Conservation (phyloP, 2,888 invertebrate species). For the Falcaria lacertinaria region DNA sequence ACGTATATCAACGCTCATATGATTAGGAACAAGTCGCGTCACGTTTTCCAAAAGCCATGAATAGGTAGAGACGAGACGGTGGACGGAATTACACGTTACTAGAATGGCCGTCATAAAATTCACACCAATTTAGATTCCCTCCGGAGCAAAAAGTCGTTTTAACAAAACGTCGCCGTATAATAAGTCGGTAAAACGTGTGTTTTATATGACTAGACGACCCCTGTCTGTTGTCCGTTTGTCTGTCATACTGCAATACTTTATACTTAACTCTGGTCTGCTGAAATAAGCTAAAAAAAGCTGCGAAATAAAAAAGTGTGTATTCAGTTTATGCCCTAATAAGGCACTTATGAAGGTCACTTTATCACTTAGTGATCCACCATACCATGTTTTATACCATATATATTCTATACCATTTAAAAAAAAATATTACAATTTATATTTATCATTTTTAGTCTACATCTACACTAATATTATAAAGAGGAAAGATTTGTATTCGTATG, state of each 20-base stretch:
- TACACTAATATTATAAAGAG: too few relatives aligned
- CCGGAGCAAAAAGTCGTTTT: conserved; percentile 42
- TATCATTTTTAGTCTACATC: too few relatives aligned
- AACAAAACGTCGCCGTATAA: conserved; percentile 57
- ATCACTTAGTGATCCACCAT: too few relatives aligned
- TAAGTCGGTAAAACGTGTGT: conserved; percentile 60
- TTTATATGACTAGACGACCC: conserved; percentile 49
- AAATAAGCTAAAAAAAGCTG: too few relatives aligned
- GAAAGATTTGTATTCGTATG: too few relatives aligned
- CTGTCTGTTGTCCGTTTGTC: conserved; percentile 24
- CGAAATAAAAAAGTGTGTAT: too few relatives aligned
- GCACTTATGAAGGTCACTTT: too few relatives aligned
- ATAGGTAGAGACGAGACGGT: conserved; percentile 18
- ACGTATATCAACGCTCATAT: conserved; percentile 5
- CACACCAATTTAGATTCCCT: conserved; percentile 64
- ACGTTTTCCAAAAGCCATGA: conserved; percentile 15
- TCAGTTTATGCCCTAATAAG: too few relatives aligned
- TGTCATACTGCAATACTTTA: conserved; percentile 16
- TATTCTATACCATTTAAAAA: too few relatives aligned
- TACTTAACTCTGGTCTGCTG: not conserved
- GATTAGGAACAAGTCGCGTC: conserved; percentile 3
- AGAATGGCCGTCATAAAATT: conserved; percentile 57
- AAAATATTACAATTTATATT: too few relatives aligned
- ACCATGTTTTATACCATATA: too few relatives aligned
- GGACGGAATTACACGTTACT: conserved; percentile 38